Base-by-base conservation (phyloP, 2,888 invertebrate species). In the Cerastis rubricosa region DNA sequence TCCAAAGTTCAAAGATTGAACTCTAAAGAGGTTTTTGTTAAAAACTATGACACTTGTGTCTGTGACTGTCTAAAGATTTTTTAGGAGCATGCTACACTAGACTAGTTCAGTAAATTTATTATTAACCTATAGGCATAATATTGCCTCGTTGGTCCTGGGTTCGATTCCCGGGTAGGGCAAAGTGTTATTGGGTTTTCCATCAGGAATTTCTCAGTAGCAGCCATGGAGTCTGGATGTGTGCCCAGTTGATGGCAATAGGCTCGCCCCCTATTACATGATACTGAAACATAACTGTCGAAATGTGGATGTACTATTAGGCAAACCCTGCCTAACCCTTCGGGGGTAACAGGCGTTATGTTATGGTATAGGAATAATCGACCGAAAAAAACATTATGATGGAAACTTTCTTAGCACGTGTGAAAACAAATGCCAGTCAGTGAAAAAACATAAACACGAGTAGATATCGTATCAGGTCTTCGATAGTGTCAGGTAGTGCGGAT, bases 391-490 rank as follows among this genome's bases (percentile, higher is more conserved):
- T 40, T 47, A 0, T 29, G 3, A 64, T n/a, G 17, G 11, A 63
- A 43, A 71, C 47, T 63, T 65, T 57, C 54, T 40, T 67, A 19
- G 11, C 17, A 22, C 22, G n/a, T 67, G 45, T 63, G 49, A 47
- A 66, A 74, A 49, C 29, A 47, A 59, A 71, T 67, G 6, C 12
- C 43, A 11, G 22, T 43, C 19, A n/a, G 12, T 73, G 64, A 57
- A 72, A 71, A 68, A 84, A 79, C 5, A 14, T 73, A 47, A 63
- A 45, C 63, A 70, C 25, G 5, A 49, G 7, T 35, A 14, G 4
- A 19, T 69, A 54, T 69, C 82, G 61, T 76, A 69, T 71, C 82
- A 75, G 71, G 65, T 81, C n/a, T n/a, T n/a, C n/a, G n/a, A n/a
- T n/a, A n/a, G n/a, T 76, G 71, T 71, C 82, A 75, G 71, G 65